Evolutionary conservation across 2,113 vertebrate species (phyloP).

Genomic region (Eptatretus burgeri): DNA sequence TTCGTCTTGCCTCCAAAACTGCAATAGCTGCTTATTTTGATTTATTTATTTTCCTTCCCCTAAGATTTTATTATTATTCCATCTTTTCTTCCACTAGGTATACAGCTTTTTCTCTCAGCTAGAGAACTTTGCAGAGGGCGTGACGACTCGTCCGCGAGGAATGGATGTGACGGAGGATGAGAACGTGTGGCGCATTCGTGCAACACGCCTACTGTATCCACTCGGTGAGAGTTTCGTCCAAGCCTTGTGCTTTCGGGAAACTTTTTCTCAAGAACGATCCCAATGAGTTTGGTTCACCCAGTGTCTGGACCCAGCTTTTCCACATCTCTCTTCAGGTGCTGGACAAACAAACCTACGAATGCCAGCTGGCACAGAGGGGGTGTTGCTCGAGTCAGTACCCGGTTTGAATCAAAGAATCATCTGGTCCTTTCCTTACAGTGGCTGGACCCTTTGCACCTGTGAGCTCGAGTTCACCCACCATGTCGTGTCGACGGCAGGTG

Average conservation of each 20-base stretch:
- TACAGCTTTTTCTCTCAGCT: constrained; percentile 3
- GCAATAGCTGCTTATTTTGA: too few species aligned
- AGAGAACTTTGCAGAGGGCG: not conserved
- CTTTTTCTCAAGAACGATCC: too few species aligned
- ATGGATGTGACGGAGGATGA: not conserved
- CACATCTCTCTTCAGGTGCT: constrained; percentile 14
- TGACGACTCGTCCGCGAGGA: not conserved
- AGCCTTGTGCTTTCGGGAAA: too few species aligned
- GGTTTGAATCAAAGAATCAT: constrained; percentile 21
- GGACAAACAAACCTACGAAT: constrained; percentile 76
- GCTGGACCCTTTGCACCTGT: constrained; percentile 85
- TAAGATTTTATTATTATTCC: too few species aligned
- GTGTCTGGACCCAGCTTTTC: too few species aligned
- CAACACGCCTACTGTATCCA: not conserved
- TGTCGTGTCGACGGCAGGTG: constrained; percentile 85
- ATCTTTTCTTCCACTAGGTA: not conserved
- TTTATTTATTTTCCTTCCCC: too few species aligned
- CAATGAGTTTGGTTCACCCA: too few species aligned
- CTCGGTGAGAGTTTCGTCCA: not conserved
- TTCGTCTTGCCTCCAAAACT: not conserved
- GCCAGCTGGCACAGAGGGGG: constrained; percentile 55
- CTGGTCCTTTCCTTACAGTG: constrained; percentile 76
- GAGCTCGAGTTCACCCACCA: constrained; percentile 96
- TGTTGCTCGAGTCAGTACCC: constrained; percentile 40
- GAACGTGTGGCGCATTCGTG: not conserved